A percentile compares a stretch with the other conserved stretches of the same genome.
phyloP scores from a whole-genome alignment of 1,140 invertebrate species.

The Drosophila ercepeae region DNA sequence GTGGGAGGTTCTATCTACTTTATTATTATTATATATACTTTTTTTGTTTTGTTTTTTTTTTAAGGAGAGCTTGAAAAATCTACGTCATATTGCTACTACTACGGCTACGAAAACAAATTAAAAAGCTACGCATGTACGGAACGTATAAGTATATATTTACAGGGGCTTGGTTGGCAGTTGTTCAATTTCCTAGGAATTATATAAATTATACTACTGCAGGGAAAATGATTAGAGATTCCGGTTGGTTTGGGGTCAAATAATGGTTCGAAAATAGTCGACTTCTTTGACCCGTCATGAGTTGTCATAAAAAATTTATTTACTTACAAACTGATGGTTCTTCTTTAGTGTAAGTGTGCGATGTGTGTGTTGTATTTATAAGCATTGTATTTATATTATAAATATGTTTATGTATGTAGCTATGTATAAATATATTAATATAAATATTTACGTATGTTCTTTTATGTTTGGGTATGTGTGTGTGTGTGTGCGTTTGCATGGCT shows the following conservation, averaged over 20 bases:
- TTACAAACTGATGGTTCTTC: slow-evolving; percentile 54
- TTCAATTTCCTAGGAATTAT: slow-evolving; percentile 38
- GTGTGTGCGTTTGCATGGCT: slow-evolving; percentile 20
- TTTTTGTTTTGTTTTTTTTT: slow-evolving; percentile 12
- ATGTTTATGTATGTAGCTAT: slow-evolving; percentile 25
- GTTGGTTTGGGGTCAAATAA: neutral
- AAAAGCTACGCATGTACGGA: slow-evolving; percentile 26
- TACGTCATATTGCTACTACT: slow-evolving; percentile 21
- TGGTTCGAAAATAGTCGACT: slow-evolving; percentile 32
- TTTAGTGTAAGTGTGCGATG: slow-evolving; percentile 4
- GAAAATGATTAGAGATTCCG: too few species aligned
- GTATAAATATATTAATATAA: slow-evolving; percentile 38
- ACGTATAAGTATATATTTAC: slow-evolving; percentile 43
- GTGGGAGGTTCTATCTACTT: slow-evolving; percentile 30
- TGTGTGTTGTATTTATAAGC: slow-evolving; percentile 48
- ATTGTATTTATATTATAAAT: slow-evolving; percentile 29
- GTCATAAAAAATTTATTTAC: slow-evolving; percentile 76
- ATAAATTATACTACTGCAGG: slow-evolving; percentile 29
- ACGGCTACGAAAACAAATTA: slow-evolving; percentile 43
- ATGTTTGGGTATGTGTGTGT: slow-evolving; percentile 15
- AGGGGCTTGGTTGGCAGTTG: slow-evolving; percentile 18
- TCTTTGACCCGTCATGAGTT: slow-evolving; percentile 52
- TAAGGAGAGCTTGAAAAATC: slow-evolving; percentile 7
- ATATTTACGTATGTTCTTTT: slow-evolving; percentile 31
- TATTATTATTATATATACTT: slow-evolving; percentile 5